A percentile compares a stretch with the other conserved stretches of the same genome.
Evolutionary conservation across 2,888 invertebrate genomes (phyloP).

Genomic region (Oegoconia quadripuncta): DNA sequence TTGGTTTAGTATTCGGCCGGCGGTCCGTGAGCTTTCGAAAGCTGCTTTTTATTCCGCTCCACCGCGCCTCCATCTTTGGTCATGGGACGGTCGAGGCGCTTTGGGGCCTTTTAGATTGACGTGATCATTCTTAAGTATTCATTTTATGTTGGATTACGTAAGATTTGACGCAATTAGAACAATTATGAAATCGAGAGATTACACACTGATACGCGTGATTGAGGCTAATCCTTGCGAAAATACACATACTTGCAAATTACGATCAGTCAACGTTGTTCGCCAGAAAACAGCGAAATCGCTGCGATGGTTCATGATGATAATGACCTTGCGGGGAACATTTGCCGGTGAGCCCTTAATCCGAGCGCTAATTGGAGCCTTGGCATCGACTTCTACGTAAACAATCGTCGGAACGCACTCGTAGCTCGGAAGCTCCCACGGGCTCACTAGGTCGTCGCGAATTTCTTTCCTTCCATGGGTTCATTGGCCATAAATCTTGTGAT

Average conservation of each 20-base stretch:
- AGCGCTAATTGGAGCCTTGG: conserved; percentile 32
- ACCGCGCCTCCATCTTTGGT: conserved; percentile 29
- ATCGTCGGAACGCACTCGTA: conserved; percentile 12
- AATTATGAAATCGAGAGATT: no score
- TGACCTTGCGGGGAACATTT: background rate
- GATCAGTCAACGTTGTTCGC: no score
- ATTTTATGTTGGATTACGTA: background rate
- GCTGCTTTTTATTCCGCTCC: conserved; percentile 32
- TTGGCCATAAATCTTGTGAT: conserved; percentile 70
- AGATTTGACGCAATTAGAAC: no score
- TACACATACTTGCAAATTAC: no score
- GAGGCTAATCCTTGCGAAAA: no score
- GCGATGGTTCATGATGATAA: background rate
- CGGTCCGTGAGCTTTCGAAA: conserved; percentile 28
- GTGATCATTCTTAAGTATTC: background rate
- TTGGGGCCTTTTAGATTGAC: background rate
- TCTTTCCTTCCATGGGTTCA: conserved; percentile 68
- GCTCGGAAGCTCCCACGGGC: conserved; percentile 11
- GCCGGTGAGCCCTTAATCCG: background rate
- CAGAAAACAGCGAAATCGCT: no score
- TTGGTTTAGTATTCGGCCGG: conserved; percentile 7
- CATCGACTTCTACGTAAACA: conserved; percentile 31
- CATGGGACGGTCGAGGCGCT: conserved; percentile 12
- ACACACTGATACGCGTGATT: no score
- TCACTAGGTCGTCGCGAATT: conserved; percentile 52